Conservation (phyloP, 2,888 invertebrate species). For the Dolichopus griseipennis region DNA sequence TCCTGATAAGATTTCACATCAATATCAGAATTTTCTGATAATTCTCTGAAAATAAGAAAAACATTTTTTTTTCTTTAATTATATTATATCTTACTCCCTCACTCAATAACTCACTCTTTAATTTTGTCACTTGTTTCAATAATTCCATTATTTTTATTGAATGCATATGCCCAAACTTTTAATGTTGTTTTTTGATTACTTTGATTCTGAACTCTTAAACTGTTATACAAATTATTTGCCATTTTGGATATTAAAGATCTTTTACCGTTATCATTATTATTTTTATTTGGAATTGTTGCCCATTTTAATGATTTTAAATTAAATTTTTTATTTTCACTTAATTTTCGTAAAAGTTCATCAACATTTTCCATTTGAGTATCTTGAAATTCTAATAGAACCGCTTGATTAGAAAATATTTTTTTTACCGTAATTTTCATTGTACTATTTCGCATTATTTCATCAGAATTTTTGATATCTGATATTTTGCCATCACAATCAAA, state of each 20-base stretch:
- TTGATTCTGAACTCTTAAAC: no score
- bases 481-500: constrained; percentile 27
- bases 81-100: neutral
- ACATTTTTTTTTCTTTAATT: neutral
- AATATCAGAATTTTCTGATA: constrained; percentile 2
- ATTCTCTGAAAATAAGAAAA: constrained; percentile 3
- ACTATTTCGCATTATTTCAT: constrained; percentile 21
- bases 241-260: no score
- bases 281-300: constrained; percentile 18
- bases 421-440: constrained; percentile 23
- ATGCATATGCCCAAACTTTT: constrained; percentile 28
- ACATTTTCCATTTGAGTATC: constrained; percentile 16
- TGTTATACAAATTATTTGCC: no score
- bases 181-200: constrained; percentile 9
- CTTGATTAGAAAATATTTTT: constrained; percentile 22
- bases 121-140: constrained; percentile 21
- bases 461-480: no score
- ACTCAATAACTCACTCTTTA: constrained; percentile 20
- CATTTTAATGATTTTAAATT: constrained; percentile 19
- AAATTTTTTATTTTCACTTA: constrained; percentile 18
- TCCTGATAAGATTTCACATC: constrained; percentile 11
- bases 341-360: constrained; percentile 17
- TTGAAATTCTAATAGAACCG: constrained; percentile 24
- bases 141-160: constrained; percentile 18
- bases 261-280: no score